phyloP scores from a whole-genome alignment of 2,113 vertebrate genomes.

The Pitta sordida region DNA sequence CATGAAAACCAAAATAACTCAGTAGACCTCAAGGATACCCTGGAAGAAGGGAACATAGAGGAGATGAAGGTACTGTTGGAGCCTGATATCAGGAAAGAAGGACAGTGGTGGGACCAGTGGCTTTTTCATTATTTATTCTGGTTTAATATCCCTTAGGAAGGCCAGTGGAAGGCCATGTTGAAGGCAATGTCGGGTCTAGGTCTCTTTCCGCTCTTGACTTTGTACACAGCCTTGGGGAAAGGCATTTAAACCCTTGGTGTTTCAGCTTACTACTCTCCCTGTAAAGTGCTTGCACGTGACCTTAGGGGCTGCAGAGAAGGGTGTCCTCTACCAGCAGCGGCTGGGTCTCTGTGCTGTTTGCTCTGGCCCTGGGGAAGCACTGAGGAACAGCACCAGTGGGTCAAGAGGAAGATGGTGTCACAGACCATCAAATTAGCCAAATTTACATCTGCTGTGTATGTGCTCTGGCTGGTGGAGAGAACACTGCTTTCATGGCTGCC shows the following conservation, averaged over 20 bases:
- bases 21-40: rapidly evolving
- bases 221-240: background rate
- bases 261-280: background rate
- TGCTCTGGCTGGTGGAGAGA: background rate
- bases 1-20: background rate
- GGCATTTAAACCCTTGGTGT: background rate
- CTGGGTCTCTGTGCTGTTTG: rapidly evolving
- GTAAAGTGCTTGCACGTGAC: background rate
- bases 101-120: no score
- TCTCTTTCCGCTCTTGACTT: background rate
- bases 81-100: background rate
- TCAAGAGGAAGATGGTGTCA: background rate
- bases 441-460: background rate
- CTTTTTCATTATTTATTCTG: background rate
- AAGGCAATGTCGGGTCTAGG: rapidly evolving
- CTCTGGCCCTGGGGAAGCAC: background rate
- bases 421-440: background rate
- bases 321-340: background rate
- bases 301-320: background rate
- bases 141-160: background rate
- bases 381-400: background rate
- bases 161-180: rapidly evolving
- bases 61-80: background rate
- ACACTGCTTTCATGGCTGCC: background rate
- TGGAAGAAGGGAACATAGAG: background rate